Conservation (phyloP, 2,113 vertebrate species). For the Turdus rufiventris region DNA sequence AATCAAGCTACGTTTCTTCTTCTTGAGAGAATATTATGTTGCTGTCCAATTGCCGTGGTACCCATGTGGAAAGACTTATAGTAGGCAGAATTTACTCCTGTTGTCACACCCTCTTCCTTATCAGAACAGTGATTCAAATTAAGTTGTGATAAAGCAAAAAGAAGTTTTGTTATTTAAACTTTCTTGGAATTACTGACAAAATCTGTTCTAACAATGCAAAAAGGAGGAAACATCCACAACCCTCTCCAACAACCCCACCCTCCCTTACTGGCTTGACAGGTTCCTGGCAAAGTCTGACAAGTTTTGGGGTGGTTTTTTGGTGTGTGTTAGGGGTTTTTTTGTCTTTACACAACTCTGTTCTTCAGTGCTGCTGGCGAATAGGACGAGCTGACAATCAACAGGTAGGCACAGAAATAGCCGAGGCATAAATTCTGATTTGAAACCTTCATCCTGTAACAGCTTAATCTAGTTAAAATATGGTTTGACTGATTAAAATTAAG, state of each 20-base stretch:
- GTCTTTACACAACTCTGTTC: background rate
- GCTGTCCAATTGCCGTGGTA: background rate
- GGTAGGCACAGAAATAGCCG: too few species aligned
- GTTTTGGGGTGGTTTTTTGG: rapidly evolving
- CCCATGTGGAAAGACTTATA: background rate
- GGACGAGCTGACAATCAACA: background rate
- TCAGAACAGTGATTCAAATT: background rate
- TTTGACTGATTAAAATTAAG: background rate
- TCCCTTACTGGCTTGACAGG: background rate
- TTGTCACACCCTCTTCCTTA: background rate
- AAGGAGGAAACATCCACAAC: background rate
- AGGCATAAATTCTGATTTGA: background rate
- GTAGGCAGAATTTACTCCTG: background rate
- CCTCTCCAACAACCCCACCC: too few species aligned
- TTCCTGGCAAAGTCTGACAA: background rate
- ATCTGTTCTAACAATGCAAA: background rate
- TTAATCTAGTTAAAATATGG: background rate
- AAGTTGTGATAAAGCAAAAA: background rate
- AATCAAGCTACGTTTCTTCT: background rate
- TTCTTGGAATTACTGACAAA: background rate
- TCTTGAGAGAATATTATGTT: background rate
- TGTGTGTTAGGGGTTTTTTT: background rate
- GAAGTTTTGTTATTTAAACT: background rate
- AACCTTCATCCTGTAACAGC: background rate
- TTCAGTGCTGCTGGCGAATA: background rate